Percentiles rank a stretch among this genome's conserved stretches.
phyloP scores from a whole-genome alignment of 2,888 invertebrate genomes.

The Cylloceria caligata region DNA sequence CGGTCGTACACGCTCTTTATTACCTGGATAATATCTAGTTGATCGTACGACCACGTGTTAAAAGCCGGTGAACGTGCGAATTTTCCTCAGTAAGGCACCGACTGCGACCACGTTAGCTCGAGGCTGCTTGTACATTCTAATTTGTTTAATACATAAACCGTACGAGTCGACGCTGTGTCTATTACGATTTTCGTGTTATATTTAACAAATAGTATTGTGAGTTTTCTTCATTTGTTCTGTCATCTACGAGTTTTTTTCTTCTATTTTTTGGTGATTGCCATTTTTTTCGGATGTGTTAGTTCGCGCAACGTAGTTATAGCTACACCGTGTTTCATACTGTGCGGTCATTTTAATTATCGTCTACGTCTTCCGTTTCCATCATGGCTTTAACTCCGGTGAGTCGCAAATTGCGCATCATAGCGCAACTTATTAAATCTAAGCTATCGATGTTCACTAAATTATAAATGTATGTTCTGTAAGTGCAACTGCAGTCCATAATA shows the following conservation, averaged over 20 bases:
- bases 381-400: conserved; percentile 56
- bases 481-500: not conserved
- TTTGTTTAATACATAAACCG: not conserved
- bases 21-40: conserved; percentile 29
- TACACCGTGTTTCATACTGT: not conserved
- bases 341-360: not conserved
- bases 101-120: conserved; percentile 56
- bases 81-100: conserved; percentile 66
- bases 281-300: conserved; percentile 43
- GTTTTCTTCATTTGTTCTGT: conserved; percentile 6
- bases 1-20: conserved; percentile 38
- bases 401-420: conserved; percentile 25
- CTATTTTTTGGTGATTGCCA: not conserved
- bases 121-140: not conserved
- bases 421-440: conserved; percentile 13
- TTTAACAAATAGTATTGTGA: conserved; percentile 2
- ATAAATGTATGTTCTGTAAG: not conserved
- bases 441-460: not conserved
- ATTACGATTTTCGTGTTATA: conserved; percentile 13
- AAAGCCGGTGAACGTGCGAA: conserved; percentile 69
- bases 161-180: not conserved
- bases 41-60: conserved; percentile 70
- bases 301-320: not conserved
- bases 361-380: conserved; percentile 16
- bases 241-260: conserved; percentile 14